Evolutionary conservation across 2,797 vertebrate genomes (phyloP).

Genomic region (Mormyrus proboscirostris): DNA sequence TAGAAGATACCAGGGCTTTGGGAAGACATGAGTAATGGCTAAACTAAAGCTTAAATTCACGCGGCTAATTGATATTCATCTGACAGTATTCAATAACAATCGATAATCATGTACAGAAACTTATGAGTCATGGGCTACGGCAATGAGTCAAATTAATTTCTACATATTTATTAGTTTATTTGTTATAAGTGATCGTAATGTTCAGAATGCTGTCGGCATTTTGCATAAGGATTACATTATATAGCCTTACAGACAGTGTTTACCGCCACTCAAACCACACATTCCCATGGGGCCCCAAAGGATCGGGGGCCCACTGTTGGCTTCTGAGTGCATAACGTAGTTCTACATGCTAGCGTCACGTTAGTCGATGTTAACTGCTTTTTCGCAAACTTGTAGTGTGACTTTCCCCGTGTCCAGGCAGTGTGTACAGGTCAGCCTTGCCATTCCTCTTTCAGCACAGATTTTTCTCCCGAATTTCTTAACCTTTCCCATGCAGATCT

Average conservation of each 20-base stretch:
- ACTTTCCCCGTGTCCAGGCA: neutral
- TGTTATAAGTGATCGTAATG: neutral
- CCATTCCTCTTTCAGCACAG: neutral
- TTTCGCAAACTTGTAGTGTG: neutral
- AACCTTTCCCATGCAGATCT: neutral
- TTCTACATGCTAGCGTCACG: neutral
- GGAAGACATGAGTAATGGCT: neutral
- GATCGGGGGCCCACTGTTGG: neutral
- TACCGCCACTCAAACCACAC: neutral
- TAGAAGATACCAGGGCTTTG: neutral
- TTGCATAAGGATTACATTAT: neutral
- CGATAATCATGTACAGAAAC: neutral
- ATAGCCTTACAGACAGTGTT: neutral
- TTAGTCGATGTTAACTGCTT: neutral
- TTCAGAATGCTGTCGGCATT: neutral
- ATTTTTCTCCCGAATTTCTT: neutral
- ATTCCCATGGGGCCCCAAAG: neutral
- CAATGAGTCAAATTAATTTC: neutral
- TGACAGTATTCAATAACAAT: neutral
- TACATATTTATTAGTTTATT: neutral
- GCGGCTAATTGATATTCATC: neutral
- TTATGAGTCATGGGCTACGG: neutral
- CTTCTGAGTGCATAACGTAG: neutral
- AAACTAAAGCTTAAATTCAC: neutral
- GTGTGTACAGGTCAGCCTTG: neutral